Evolutionary conservation across 1,140 invertebrate genomes (phyloP), one percentile per base, ranked within the genome.

Genomic region (Ostrea denselamellosa): DNA sequence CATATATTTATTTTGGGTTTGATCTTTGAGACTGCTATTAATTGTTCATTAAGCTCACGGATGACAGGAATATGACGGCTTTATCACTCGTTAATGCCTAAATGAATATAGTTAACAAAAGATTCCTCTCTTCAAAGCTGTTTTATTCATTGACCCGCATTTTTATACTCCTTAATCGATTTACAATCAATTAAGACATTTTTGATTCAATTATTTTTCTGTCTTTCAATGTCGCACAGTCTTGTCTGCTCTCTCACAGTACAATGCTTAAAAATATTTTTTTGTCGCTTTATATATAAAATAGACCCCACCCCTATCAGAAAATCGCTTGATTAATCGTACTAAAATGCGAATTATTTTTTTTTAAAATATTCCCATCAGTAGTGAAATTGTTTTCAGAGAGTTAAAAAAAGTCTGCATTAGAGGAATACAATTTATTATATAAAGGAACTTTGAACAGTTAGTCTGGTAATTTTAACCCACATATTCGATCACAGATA

Each of bases 1-100:
- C 68, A 77, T 77, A 28, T 77, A 34, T 77, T 77, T 77, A 77
- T 77, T 77, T 77, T 77, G 22, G 28, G 68, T 77, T 77, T 77
- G 68, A 77, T 77, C 68, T 77, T 77, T 77, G 68, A 77, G 68
- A 77, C 68, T 14, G 68, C 68, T 34, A 77, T 77, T 77, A 77
- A 77, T 77, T 77, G 68, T 77, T 77, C 68, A 77, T 77, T 77
- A 77, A 77, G 28, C 68, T 22, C 28, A 77, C 14, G 25, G 25
- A 14, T 34, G 68, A 77, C 68, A 77, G 68, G 68, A 77, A 34
- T 77, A 77, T 77, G 68, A 77, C 68, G 68, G 68, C 4, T 77
- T 77, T 77, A 77, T 77, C 34, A 5, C 34, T 44, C 5, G 34
- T 44, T 44, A 44, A 44, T 25, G 68, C 68, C 17, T 77, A 77